These are phyloP conservation scores for Phycodurus eques DNA, from an alignment of 2,113 vertebrate genomes.

Conservation along the genomic window DNA sequence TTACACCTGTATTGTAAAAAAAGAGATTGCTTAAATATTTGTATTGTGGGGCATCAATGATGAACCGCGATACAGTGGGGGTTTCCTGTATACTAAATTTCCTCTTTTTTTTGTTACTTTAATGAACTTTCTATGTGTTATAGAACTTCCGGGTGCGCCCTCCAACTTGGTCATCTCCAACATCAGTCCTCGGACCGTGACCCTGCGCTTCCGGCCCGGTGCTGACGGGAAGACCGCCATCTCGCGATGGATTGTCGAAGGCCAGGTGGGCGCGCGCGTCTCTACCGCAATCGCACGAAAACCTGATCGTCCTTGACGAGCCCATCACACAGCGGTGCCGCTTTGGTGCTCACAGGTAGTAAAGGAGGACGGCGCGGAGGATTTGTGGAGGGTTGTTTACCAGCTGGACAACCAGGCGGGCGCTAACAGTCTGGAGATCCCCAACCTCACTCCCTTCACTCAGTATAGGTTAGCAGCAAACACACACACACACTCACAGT, in stretches of 20 bases:
- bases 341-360: conserved; percentile 70
- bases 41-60: background rate
- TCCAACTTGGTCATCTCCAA: conserved; percentile 90
- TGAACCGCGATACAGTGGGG: background rate
- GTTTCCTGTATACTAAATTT: background rate
- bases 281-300: background rate
- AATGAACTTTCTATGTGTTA: conserved; percentile 6
- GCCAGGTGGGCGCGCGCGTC: conserved; percentile 57
- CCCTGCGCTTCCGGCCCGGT: conserved; percentile 83
- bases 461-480: conserved; percentile 87
- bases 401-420: conserved; percentile 87
- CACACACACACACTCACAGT: background rate
- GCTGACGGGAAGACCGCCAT: conserved; percentile 86
- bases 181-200: conserved; percentile 88
- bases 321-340: background rate
- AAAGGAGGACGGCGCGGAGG: conserved; percentile 63
- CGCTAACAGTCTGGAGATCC: conserved; percentile 84
- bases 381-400: conserved; percentile 82
- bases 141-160: conserved; percentile 88
- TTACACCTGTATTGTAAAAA: too few species aligned
- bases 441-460: conserved; percentile 88
- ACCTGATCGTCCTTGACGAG: background rate
- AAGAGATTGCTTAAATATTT: too few species aligned
- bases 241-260: conserved; percentile 86
- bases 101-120: background rate